Conservation (phyloP, 1,140 invertebrate genomes). For the Heliothis virescens region DNA sequence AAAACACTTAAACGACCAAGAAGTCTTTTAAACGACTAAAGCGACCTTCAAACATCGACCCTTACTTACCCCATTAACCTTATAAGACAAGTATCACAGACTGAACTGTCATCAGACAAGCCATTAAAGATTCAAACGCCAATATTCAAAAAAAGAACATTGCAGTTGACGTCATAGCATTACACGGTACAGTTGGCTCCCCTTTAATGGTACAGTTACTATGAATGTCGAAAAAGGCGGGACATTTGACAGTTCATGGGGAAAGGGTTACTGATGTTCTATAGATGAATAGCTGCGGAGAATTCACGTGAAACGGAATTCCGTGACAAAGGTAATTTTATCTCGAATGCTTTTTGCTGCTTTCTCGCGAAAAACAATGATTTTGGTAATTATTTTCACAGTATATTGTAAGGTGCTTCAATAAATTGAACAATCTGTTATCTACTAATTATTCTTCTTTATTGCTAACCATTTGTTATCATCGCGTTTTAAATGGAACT, state of each 20-base stretch:
- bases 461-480: too few relatives aligned
- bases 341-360: not conserved
- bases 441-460: too few relatives aligned
- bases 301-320: not conserved
- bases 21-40: slow-evolving; percentile 9
- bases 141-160: slow-evolving; percentile 48
- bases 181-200: slow-evolving; percentile 49
- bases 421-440: too few relatives aligned
- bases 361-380: too few relatives aligned
- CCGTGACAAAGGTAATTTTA: not conserved
- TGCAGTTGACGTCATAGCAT: slow-evolving; percentile 35
- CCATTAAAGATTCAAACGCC: slow-evolving; percentile 28
- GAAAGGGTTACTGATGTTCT: slow-evolving; percentile 16
- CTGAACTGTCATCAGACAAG: slow-evolving; percentile 23
- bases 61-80: slow-evolving; percentile 15
- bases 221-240: slow-evolving; percentile 29
- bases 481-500: too few relatives aligned
- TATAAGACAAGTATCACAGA: slow-evolving; percentile 18
- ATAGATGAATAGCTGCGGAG: not conserved
- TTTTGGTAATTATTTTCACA: too few relatives aligned
- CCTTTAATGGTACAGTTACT: slow-evolving; percentile 27
- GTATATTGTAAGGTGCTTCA: too few relatives aligned
- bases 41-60: slow-evolving; percentile 17
- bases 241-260: slow-evolving; percentile 27
- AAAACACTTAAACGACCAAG: slow-evolving; percentile 26